These are phyloP conservation scores for Gallinago paraguaiae DNA, from an alignment of 2,113 vertebrate species.

Conservation along the genomic window DNA sequence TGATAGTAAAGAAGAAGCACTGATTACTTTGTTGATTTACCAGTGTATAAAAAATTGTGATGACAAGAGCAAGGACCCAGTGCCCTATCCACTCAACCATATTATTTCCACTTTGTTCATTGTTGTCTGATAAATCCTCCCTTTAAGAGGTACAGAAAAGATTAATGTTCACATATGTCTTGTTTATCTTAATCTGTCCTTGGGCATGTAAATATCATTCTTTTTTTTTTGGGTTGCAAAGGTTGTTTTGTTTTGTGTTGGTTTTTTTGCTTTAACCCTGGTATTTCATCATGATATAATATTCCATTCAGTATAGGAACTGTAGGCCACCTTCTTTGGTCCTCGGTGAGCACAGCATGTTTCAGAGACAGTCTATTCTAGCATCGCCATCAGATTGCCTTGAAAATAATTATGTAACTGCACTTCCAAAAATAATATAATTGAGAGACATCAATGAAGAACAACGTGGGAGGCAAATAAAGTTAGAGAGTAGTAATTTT, in stretches of 20 bases:
- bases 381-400: background rate
- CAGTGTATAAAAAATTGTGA: background rate
- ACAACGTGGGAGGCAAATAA: slow-evolving; percentile 45
- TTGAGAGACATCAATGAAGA: slow-evolving; percentile 39
- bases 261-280: background rate
- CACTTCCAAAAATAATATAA: slow-evolving; percentile 61
- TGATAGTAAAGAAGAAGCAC: background rate
- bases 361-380: slow-evolving; percentile 22
- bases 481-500: slow-evolving; percentile 49
- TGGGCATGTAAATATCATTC: background rate
- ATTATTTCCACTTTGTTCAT: background rate
- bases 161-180: background rate
- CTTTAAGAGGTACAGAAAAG: background rate
- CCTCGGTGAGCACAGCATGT: slow-evolving; percentile 3
- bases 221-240: background rate
- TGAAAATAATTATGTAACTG: slow-evolving; percentile 56
- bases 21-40: background rate
- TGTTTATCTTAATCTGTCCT: background rate
- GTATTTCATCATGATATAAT: background rate
- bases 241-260: background rate
- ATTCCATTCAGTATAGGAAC: background rate
- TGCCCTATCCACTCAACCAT: background rate
- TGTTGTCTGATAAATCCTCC: background rate
- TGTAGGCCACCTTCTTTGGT: background rate
- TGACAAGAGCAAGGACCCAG: background rate